phyloP scores from a whole-genome alignment of 2,888 invertebrate genomes.

The Acanthosoma haemorrhoidale region DNA sequence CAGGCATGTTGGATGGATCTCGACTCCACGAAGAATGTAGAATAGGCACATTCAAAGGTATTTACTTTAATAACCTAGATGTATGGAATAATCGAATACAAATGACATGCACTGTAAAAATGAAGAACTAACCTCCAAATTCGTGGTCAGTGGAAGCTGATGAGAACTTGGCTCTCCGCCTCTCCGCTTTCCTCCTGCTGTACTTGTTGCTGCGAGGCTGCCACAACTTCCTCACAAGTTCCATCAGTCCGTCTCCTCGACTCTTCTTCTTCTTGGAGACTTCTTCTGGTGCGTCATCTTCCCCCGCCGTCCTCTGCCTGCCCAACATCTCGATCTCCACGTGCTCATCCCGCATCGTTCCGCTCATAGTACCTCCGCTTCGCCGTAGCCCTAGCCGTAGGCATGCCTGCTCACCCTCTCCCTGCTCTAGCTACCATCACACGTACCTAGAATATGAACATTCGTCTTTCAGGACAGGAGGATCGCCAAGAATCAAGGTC shows the following conservation, averaged over 20 bases:
- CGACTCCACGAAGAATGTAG: too few species aligned
- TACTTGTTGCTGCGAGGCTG: conserved; percentile 21
- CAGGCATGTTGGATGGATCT: too few species aligned
- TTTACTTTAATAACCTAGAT: too few species aligned
- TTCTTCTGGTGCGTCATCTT: not conserved
- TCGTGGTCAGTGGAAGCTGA: not conserved
- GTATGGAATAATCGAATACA: too few species aligned
- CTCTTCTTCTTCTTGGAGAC: not conserved
- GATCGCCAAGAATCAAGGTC: conserved; percentile 7
- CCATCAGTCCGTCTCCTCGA: not conserved
- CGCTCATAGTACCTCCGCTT: conserved; percentile 17
- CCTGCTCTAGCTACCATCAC: not conserved
- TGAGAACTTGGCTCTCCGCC: not conserved
- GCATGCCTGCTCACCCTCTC: conserved; percentile 10
- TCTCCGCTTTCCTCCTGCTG: conserved; percentile 12
- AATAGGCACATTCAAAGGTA: too few species aligned
- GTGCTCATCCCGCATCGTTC: conserved; percentile 18
- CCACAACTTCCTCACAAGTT: conserved; percentile 16
- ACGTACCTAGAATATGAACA: not conserved
- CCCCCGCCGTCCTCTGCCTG: conserved; percentile 6
- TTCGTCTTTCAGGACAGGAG: too few species aligned
- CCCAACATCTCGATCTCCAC: conserved; percentile 24
- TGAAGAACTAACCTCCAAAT: not conserved
- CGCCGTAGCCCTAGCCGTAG: not conserved
- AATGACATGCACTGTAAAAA: too few species aligned